phyloP scores from a whole-genome alignment of 1,140 invertebrate species.

The Brachionus rotundiformis region DNA sequence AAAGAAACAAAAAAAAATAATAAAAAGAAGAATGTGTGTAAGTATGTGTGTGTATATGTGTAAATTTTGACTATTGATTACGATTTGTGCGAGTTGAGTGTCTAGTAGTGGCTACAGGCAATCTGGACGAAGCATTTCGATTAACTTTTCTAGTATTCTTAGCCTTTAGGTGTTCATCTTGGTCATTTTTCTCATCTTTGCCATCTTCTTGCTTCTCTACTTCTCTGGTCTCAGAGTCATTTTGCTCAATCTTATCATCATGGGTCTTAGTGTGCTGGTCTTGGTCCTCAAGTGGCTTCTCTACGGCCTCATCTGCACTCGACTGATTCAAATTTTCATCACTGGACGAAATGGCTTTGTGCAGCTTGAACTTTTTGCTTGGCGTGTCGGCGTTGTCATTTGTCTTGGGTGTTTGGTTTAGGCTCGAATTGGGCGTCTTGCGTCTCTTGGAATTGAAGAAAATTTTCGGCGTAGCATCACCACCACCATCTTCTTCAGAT shows the following conservation, averaged over 20 bases:
- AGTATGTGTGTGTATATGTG: no score
- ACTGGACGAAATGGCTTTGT: slow-evolving; percentile 24
- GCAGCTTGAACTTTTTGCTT: slow-evolving; percentile 28
- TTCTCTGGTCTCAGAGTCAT: background rate
- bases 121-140: background rate
- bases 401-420: background rate
- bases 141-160: background rate
- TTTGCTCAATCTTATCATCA: background rate
- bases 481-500: background rate
- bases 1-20: background rate
- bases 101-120: background rate
- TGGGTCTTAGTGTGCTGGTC: background rate
- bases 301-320: background rate
- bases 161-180: background rate
- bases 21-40: background rate
- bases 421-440: background rate
- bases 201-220: background rate
- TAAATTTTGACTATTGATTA: background rate
- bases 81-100: background rate
- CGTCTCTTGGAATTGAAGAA: slow-evolving; percentile 32
- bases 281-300: background rate
- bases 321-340: slow-evolving; percentile 28
- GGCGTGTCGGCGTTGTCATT: background rate
- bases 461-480: background rate
- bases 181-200: background rate